Evolutionary conservation across 2,888 invertebrate species (phyloP), one percentile per base, ranked within the genome.

Genomic region (Argyra leucocephala): DNA sequence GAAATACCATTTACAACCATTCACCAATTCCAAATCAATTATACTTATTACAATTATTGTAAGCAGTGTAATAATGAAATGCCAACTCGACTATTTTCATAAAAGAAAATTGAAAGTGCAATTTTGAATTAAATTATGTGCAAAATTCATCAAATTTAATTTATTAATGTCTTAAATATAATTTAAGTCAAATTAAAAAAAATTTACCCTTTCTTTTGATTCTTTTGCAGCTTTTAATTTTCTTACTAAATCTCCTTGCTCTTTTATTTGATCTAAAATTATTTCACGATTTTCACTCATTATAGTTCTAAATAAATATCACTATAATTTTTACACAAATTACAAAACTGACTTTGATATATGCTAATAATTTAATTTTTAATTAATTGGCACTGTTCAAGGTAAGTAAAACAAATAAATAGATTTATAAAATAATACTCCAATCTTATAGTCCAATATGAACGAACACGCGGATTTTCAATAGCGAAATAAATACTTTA

Each of bases 211-310:
- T 71, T 87, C 87, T 76, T 84, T 86, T 64, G 87, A 84, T 78
- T 89, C 90, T 80, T 91, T 91, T 36, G 87, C 86, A 70, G 88
- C 83, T 81, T 93, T 93, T 69, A 93, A 81, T 81, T 88, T 88
- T 74, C 92, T 84, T 63, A 93, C 90, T 71, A 89, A 78, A 77
- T 92, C 90, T 69, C 91, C 92, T 80, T 93, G 93, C 74, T 82
- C 78, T 79, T 86, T 86, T 70, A 89, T 86, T 75, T 82, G 81
- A 72, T 83, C 82, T 74, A 84, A 80, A 71, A 86, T 75, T 72
- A 79, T 78, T 74, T 82, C 82, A 74, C 81, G 82, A 73, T 75
- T 79, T 76, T 81, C 82, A 76, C 76, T 80, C 81, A 81, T 81
- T 72, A 72, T 73, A 48, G n/a, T 15, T 48, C n/a, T 48, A 48